Base-by-base conservation (phyloP, 2,113 vertebrate genomes). In the Hippocampus zosterae region DNA sequence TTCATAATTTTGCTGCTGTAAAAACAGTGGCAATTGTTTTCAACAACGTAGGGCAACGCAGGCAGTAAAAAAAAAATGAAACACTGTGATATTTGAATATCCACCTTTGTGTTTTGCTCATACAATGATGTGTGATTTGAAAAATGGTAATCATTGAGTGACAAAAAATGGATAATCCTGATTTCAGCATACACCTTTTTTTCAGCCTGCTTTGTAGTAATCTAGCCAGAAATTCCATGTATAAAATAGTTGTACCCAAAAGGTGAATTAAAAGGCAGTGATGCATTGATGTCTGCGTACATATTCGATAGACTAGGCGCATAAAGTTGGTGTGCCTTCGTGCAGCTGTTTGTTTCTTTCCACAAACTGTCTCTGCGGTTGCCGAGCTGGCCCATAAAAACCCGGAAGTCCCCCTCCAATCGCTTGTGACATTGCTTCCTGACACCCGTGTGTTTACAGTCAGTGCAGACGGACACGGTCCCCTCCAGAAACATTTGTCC, bases 381-480 rank as follows among this genome's bases (percentile, higher is more conserved):
- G 73, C 79, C 78, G 81, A 59, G 71, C 84, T 87, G 85, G 88
- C 84, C 77, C 71, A 74, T 60, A 66, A 71, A 69, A 25, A 44
- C 70, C 75, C 81, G 80, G 87, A 90, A 87, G 87, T 89, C 84
- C 82, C 83, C 82, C 79, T 84, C 80, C 79, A 90, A 81, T 86
- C 70, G 74, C 77, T 87, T 84, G 84, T 86, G 87, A 91, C 90
- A 85, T 88, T 87, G 88, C 85, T 86, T 87, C 84, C 73, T 76
- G 67, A 86, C 83, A 88, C 87, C 77, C 78, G 82, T 67, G 65
- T 90, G 90, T 92, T 90, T 90, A 91, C 87, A 81, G 82, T 69
- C 66, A 76, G 82, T 21, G 44, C 74, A 84, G 82, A 84, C 61
- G 65, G 70, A 84, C 75, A 55, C 52, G 12, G 67, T 37, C 68